phyloP scores from a whole-genome alignment of 2,797 vertebrate genomes.

The Clarias pachynema region DNA sequence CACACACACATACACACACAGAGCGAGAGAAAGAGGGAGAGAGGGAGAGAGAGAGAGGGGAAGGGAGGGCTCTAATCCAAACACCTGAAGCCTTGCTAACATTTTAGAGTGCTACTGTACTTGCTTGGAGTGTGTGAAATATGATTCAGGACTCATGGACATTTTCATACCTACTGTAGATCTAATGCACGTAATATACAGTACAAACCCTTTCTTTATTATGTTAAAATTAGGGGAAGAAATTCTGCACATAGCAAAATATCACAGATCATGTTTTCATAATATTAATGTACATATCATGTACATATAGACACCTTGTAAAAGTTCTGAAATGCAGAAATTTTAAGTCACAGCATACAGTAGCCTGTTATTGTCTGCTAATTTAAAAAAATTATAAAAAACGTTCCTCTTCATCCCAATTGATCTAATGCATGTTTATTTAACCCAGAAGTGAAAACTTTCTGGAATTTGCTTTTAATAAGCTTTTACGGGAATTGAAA shows the following conservation, averaged over 20 bases:
- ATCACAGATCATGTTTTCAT: constrained; percentile 3
- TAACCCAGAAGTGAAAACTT: background rate
- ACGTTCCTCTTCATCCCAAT: background rate
- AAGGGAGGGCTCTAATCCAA: background rate
- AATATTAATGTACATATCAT: constrained; percentile 40
- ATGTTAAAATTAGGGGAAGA: constrained; percentile 10
- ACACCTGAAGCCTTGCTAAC: constrained; percentile 5
- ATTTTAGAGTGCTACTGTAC: background rate
- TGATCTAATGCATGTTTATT: background rate
- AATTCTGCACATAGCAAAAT: constrained; percentile 3
- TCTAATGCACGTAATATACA: background rate
- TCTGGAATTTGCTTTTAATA: background rate
- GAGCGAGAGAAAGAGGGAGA: background rate
- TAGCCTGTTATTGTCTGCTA: constrained; percentile 5
- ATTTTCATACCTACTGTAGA: constrained; percentile 4
- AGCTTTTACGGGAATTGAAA: background rate
- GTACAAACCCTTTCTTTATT: background rate
- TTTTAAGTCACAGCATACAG: background rate
- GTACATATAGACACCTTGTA: constrained; percentile 33
- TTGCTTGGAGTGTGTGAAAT: constrained; percentile 10
- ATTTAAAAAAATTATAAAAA: background rate
- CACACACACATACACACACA: background rate
- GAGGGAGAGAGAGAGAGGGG: background rate
- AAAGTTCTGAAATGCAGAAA: background rate
- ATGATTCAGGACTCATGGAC: background rate